A percentile compares a stretch with the other conserved stretches of the same genome.
These are phyloP conservation scores for Solenopsis fugax DNA, from an alignment of 1,140 invertebrate species.

Conservation along the genomic window DNA sequence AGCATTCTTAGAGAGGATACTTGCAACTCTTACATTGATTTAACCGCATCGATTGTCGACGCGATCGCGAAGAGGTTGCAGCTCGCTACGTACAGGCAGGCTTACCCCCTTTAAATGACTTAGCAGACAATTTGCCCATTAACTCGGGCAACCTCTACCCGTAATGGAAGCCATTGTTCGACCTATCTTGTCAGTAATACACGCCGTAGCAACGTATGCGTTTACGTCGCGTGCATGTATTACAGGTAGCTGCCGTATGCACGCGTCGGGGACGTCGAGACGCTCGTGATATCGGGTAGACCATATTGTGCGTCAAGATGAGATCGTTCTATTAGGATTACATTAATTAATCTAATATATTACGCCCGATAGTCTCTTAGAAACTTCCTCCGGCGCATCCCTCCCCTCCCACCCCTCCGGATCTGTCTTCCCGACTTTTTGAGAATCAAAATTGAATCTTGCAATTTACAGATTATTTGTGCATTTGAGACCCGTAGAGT, in stretches of 20 bases:
- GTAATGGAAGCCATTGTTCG: conserved; percentile 86
- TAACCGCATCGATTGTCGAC: conserved; percentile 77
- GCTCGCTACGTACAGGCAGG: conserved; percentile 71
- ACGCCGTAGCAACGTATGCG: conserved; percentile 67
- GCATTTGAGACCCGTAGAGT: neutral
- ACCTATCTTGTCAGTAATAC: conserved; percentile 84
- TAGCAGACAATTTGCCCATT: conserved; percentile 84
- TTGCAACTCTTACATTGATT: conserved; percentile 60
- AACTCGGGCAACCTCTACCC: conserved; percentile 81
- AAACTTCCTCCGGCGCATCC: conserved; percentile 51
- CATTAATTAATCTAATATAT: conserved; percentile 84
- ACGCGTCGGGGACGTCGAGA: conserved; percentile 76
- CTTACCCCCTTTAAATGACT: conserved; percentile 83
- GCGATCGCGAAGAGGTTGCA: conserved; percentile 73
- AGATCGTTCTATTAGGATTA: conserved; percentile 84
- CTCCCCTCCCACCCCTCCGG: neutral
- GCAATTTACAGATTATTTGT: neutral
- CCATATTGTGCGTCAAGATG: conserved; percentile 83
- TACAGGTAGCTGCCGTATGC: conserved; percentile 75
- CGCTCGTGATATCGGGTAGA: conserved; percentile 79
- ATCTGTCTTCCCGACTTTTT: neutral
- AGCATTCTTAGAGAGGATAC: conserved; percentile 20
- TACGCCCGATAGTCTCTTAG: conserved; percentile 69
- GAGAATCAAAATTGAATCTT: neutral
- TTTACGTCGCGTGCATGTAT: conserved; percentile 66